Base-by-base conservation (phyloP, 2,888 invertebrate genomes). In the Philaethria dido region DNA sequence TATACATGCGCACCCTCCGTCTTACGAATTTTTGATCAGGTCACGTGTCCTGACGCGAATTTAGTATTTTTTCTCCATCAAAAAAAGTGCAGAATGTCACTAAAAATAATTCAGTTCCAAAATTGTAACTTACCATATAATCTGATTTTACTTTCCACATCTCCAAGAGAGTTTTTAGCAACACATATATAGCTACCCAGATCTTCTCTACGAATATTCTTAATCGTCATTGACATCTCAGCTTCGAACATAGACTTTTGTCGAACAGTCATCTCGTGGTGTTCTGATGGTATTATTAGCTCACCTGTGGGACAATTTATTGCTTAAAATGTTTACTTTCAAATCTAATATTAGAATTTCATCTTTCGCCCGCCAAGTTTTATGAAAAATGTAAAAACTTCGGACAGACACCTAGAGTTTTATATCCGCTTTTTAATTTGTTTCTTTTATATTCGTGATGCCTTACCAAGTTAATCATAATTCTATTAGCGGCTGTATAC, bases 101-200 rank as follows among this genome's bases (percentile, higher is more conserved):
- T n/a, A n/a, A n/a, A n/a, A n/a, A n/a, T n/a, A n/a, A n/a, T n/a
- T n/a, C n/a, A n/a, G n/a, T n/a, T 6, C 8, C 5, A 33, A 33
- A 33, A 48, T 13, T 36, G 13, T 50, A 36, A 11, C 69, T 94
- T 91, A 98, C 98, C 97, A 84, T 98, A 97, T 76, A 98, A 93
- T 77, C 97, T 94, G 81, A 98, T 97, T 87, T 95, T 97, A 93
- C 97, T 97, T 83, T 98, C 97, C 57, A 97, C 97, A 79, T 97
- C 97, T 4, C 98, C 98, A 3, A 98, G 93, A 1, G 96, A 96
- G 84, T 97, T 97, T 83, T 97, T 97, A 18, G 97, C 97, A 52
- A 97, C 96, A 84, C 98, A 98, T 63, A 95, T 94, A 87, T 98
- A 98, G 62, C 96, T 96, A 62, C 98, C 97, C 54, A 96, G 94